Evolutionary conservation across 1,140 invertebrate genomes (phyloP).

Genomic region (Aricia agestis): DNA sequence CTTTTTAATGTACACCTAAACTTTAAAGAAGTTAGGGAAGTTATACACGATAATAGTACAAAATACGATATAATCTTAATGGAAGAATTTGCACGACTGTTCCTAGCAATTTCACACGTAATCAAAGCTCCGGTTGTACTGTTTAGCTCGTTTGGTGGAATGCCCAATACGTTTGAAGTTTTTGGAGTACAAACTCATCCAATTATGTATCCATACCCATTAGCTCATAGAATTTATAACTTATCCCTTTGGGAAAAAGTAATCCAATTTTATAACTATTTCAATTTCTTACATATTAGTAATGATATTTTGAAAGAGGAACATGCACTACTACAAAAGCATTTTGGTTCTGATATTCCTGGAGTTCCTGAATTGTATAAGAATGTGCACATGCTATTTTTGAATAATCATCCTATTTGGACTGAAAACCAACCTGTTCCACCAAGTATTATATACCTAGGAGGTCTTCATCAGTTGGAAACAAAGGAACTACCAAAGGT

Average conservation of each 20-base stretch:
- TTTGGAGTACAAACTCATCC: slow-evolving; percentile 45
- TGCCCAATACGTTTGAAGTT: slow-evolving; percentile 11
- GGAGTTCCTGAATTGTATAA: slow-evolving; percentile 55
- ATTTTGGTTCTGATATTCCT: slow-evolving; percentile 56
- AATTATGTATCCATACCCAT: slow-evolving; percentile 53
- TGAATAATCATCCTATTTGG: slow-evolving; percentile 67
- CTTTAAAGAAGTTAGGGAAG: too few relatives aligned
- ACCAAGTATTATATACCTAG: slow-evolving; percentile 66
- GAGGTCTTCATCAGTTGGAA: slow-evolving; percentile 64
- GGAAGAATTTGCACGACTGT: too few relatives aligned
- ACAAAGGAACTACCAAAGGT: slow-evolving; percentile 45
- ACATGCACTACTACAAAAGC: too few relatives aligned
- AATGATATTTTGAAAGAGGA: neutral
- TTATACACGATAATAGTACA: too few relatives aligned
- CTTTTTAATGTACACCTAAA: too few relatives aligned
- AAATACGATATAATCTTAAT: too few relatives aligned
- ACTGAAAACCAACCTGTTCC: slow-evolving; percentile 56
- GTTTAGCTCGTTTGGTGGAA: too few relatives aligned
- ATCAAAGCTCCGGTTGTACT: too few relatives aligned
- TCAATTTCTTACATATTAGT: slow-evolving; percentile 8
- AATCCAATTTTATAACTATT: slow-evolving; percentile 30
- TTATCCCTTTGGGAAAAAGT: slow-evolving; percentile 42
- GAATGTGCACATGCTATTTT: slow-evolving; percentile 73
- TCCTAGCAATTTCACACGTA: too few relatives aligned
- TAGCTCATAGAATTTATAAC: slow-evolving; percentile 32